Evolutionary conservation across 1,140 invertebrate genomes (phyloP), one percentile per base, ranked within the genome.

Genomic region (Heliconius melpomene): DNA sequence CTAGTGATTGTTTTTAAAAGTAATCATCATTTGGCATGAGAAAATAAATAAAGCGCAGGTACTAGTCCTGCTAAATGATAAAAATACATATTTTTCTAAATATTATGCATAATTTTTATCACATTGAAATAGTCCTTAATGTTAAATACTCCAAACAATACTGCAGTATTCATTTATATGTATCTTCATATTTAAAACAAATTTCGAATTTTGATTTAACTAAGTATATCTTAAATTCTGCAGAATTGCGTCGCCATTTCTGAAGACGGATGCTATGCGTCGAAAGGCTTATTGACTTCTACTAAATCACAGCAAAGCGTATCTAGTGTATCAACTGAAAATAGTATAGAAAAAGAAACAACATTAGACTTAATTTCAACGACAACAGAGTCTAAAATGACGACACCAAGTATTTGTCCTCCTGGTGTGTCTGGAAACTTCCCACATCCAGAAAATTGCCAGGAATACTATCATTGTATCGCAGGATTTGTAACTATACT

Each of bases 391-490:
- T 26, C 70, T 54, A 50, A 74, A 52, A 38, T 29, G 77, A 75
- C 60, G 1, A 20, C 52, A 38, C 26, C 40, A 32, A 11, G 66
- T 32, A 78, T 86, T 13, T 90, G 90, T 77, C 83, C 80, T 8
- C 83, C 84, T 8, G 83, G 75, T 5, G 79, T 85, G 6, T 82
- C 80, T 7, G 89, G 87, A 3, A 87, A 86, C 32, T 32, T 89
- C 3, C 76, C 89, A 0, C 86, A 90, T 84, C 88, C 87, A 36
- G 75, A 73, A 18, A 20, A 71, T 13, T 91, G 90, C 72, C 78
- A 88, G 70, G 80, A 80, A 8, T 91, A 83, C 75, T 90, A 86
- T 46, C 74, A 85, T 38, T 91, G 90, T 46, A 79, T 82, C 0
- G 83, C 77, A 29, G 87, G 90, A 20, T n/a, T 82, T 7, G 75